Evolutionary conservation across 2,888 invertebrate genomes (phyloP), one percentile per base, ranked within the genome.

Genomic region (Papilio demoleus): DNA sequence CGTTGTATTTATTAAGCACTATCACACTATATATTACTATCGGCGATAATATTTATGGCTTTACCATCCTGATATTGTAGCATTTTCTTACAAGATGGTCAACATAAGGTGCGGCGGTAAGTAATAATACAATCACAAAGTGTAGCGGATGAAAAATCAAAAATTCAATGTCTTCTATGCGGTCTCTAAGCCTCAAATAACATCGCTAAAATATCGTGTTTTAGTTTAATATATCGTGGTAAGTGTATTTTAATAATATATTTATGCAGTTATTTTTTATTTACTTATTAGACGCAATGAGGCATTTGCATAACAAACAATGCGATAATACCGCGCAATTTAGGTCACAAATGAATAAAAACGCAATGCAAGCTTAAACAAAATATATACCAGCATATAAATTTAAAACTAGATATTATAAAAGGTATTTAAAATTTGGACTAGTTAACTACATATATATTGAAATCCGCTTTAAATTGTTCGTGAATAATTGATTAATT

Each of bases 371-470:
- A 17, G 17, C 17, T 17, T 45, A 45, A 19, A 45, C 9, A 40
- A 40, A 40, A 40, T 40, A 40, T 14, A 6, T 42, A 42, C 42
- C 19, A 45, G 19, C 17, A 45, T 45, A 45, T 17, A 45, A 22
- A 47, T 14, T 50, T n/a, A 4, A 50, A 24, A 50, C 4, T 47
- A 22, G 24, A 24, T 24, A 1, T 14, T 5, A 24, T 5, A 14
- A 50, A 27, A 50, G 14, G 50, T 50, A 8, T 24, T 14, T 50
- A 24, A 50, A 50, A 50, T n/a, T n/a, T n/a, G n/a, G n/a, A n/a
- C n/a, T n/a, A n/a, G n/a, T n/a, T n/a, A n/a, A n/a, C n/a, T n/a
- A n/a, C n/a, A n/a, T n/a, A n/a, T 4, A n/a, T 0, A 17, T 17
- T 17, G 2, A 42, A n/a, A 17, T 42, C 17, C 1, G 42, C 8